Evolutionary conservation across 1,140 invertebrate species (phyloP), one percentile per base, ranked within the genome.

Genomic region (Bombus terrestris): DNA sequence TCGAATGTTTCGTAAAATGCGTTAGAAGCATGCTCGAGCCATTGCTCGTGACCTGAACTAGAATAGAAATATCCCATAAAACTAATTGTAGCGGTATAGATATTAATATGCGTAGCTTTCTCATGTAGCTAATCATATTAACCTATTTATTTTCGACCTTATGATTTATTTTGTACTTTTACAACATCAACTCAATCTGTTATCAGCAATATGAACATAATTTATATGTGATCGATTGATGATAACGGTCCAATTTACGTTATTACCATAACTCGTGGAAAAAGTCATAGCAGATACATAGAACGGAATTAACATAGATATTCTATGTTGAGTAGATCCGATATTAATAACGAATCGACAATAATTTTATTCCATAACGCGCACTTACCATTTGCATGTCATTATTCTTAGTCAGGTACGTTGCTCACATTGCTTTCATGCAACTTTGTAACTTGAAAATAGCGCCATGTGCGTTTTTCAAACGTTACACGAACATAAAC

Each of bases 1-100:
- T 41, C 41, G 28, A 81, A n/a, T 75, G 81, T 32, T 83, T 41
- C 74, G 64, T 80, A 53, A 53, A 78, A 78, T 43, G 28, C 62
- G 13, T 0, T 39, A 12, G 39, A 76, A 77, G 43, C 62, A 69
- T 3, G 37, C 25, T 28, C 10, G 1, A 41, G 13, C 57, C 13
- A 13, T 39, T 32, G 0, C 8, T 18, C 2, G 28, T 15, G 6
- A 47, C 22, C 25, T 12, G 18, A 25, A 35, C 32, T 57, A 37
- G 32, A 68, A 76, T 32, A 35, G 32, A n/a, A 66, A 66, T 72
- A 73, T 35, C 22, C 8, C 28, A 35, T 41, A 57, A 43, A 76
- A 28, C 37, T 71, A 84, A 71, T 84, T 71, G 75, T 43, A 28
- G 15, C 73, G 35, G 12, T 35, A 32, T 39, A 53, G 47, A 53